Percentiles rank a stretch among this genome's conserved stretches.
Conservation (phyloP, 2,888 invertebrate species). For the Lasioglossum marginatum region DNA sequence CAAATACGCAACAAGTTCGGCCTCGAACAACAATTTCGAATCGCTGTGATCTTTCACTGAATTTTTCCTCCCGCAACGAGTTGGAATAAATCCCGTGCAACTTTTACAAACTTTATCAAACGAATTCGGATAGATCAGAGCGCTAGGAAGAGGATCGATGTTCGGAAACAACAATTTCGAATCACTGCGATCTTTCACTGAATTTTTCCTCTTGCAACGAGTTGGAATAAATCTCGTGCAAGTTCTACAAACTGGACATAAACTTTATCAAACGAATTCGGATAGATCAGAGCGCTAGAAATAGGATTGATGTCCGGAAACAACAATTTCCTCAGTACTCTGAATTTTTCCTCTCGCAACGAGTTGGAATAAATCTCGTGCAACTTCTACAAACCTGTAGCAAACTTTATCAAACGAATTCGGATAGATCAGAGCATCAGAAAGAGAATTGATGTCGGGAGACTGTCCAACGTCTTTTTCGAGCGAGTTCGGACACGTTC, state of each 20-base stretch:
- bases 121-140: no score
- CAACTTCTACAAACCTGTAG: background rate
- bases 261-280: no score
- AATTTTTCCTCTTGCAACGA: background rate
- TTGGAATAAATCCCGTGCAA: background rate
- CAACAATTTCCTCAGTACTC: no score
- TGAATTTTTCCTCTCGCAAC: background rate
- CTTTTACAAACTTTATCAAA: no score
- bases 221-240: background rate
- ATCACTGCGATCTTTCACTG: no score
- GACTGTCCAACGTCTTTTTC: background rate
- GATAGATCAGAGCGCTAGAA: no score
- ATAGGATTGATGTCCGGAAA: no score
- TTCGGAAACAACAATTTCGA: no score
- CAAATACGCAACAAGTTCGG: conserved; percentile 69
- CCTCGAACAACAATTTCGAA: background rate
- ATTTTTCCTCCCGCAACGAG: background rate
- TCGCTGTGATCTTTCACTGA: background rate
- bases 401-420: background rate
- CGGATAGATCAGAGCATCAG: background rate
- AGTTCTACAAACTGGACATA: no score
- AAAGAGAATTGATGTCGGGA: background rate
- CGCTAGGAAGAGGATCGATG: no score
- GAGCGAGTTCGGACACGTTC: background rate
- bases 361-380: background rate